phyloP scores from a whole-genome alignment of 2,888 invertebrate genomes.

The Beris chalybata region DNA sequence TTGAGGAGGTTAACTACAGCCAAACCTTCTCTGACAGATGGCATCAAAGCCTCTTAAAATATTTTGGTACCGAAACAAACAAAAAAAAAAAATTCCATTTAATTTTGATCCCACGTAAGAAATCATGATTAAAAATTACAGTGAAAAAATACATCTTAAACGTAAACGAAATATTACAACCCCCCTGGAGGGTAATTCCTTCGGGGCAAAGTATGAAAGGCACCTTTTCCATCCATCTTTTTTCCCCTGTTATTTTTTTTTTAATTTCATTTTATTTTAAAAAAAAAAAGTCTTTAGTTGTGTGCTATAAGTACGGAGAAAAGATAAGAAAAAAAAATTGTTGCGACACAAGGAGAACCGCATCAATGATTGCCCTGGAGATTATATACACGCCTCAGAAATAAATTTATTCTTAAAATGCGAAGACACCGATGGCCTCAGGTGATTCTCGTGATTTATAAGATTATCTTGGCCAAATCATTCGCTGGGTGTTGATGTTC shows the following conservation, averaged over 20 bases:
- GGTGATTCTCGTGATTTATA: conserved; percentile 33
- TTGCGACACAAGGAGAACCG: conserved; percentile 31
- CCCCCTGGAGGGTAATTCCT: conserved; percentile 7
- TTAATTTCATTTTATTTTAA: conserved; percentile 17
- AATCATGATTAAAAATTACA: conserved; percentile 9
- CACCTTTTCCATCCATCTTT: conserved; percentile 15
- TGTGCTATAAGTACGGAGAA: conserved; percentile 9
- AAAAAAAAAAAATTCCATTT: too few relatives aligned
- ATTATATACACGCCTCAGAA: conserved; percentile 32
- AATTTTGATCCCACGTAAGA: too few relatives aligned
- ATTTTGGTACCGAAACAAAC: too few relatives aligned
- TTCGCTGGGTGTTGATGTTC: conserved; percentile 29
- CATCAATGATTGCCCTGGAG: conserved; percentile 24
- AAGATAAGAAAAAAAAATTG: background rate
- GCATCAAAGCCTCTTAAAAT: too few relatives aligned
- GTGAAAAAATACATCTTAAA: conserved; percentile 20
- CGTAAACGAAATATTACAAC: conserved; percentile 22
- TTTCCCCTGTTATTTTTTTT: conserved; percentile 15
- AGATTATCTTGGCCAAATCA: conserved; percentile 32
- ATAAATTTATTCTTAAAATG: conserved; percentile 36
- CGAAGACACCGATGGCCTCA: conserved; percentile 32
- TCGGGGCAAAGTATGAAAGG: conserved; percentile 11
- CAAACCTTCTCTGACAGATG: too few relatives aligned
- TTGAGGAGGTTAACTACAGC: too few relatives aligned
- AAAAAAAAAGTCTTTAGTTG: conserved; percentile 8